Percentiles rank a stretch among this genome's conserved stretches.
Conservation (phyloP, 2,888 invertebrate species). For the Callosobruchus maculatus region DNA sequence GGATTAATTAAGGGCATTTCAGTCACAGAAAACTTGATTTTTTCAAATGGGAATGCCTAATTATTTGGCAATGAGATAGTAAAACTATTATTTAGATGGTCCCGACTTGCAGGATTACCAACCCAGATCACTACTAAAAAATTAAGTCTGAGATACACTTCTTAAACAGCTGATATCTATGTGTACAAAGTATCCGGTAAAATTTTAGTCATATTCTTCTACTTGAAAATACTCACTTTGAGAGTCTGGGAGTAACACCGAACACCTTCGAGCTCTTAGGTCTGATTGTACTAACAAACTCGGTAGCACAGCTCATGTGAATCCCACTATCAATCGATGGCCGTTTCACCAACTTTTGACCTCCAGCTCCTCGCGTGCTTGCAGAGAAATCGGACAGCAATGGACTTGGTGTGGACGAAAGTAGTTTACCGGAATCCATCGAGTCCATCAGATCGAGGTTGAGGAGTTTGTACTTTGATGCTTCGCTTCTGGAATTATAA, state of each 20-base stretch:
- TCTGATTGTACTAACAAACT: slow-evolving; percentile 40
- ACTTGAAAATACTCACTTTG: slow-evolving; percentile 42
- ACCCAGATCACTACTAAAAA: no score
- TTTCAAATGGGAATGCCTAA: no score
- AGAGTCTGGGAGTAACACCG: slow-evolving; percentile 46
- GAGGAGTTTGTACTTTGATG: slow-evolving; percentile 52
- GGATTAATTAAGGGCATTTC: no score
- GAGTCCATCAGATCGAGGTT: slow-evolving; percentile 47
- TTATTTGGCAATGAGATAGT: no score
- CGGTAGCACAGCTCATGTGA: slow-evolving; percentile 56
- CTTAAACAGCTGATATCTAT: no score
- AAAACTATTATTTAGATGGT: no score
- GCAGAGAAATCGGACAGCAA: slow-evolving; percentile 41
- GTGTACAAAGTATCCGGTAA: no score
- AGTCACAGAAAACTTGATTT: no score
- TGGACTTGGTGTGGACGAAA: slow-evolving; percentile 42
- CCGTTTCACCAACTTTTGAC: slow-evolving; percentile 59
- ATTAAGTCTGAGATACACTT: no score
- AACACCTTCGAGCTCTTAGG: slow-evolving; percentile 34
- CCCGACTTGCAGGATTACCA: no score
- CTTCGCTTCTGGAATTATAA: slow-evolving; percentile 44
- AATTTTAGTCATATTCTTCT: no score
- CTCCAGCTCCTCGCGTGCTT: slow-evolving; percentile 37
- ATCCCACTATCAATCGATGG: slow-evolving; percentile 79
- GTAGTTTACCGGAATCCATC: slow-evolving; percentile 41